A percentile compares a stretch with the other conserved stretches of the same genome.
Conservation (phyloP, 1,140 invertebrate genomes). For the Ostrea denselamellosa region DNA sequence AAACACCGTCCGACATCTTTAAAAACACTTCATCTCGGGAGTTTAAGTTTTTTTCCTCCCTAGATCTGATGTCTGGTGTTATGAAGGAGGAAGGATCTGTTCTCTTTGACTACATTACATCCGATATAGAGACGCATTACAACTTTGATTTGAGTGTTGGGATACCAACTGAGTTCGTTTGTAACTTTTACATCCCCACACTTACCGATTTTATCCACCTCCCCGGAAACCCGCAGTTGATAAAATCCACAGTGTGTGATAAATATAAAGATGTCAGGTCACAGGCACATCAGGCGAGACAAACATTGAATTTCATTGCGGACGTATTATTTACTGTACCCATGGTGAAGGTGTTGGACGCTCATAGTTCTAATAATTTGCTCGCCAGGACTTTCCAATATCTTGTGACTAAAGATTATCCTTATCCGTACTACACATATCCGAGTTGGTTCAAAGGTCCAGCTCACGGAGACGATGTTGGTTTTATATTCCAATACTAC, state of each 20-base stretch:
- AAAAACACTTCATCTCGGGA: neutral
- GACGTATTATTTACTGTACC: neutral
- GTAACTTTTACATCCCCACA: neutral
- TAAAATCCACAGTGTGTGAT: neutral
- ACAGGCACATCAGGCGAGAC: neutral
- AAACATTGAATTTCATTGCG: neutral
- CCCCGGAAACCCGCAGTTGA: neutral
- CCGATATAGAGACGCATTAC: neutral
- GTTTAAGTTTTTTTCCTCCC: neutral
- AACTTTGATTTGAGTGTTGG: neutral
- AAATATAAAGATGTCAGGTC: neutral
- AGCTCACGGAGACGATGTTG: neutral
- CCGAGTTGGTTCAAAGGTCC: neutral
- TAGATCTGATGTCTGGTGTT: neutral
- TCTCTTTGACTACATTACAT: neutral
- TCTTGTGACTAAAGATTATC: neutral
- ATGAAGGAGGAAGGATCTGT: conserved; percentile 1
- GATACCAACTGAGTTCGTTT: conserved; percentile 16
- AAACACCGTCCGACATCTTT: neutral
- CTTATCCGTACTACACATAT: neutral
- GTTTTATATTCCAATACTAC: conserved; percentile 8
- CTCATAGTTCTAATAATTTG: neutral
- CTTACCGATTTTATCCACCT: neutral
- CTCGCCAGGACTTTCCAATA: conserved; percentile 13
- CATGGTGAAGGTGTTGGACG: neutral